A percentile compares a stretch with the other conserved stretches of the same genome.
phyloP scores from a whole-genome alignment of 2,888 invertebrate genomes.

The Diadegma fenestrale region DNA sequence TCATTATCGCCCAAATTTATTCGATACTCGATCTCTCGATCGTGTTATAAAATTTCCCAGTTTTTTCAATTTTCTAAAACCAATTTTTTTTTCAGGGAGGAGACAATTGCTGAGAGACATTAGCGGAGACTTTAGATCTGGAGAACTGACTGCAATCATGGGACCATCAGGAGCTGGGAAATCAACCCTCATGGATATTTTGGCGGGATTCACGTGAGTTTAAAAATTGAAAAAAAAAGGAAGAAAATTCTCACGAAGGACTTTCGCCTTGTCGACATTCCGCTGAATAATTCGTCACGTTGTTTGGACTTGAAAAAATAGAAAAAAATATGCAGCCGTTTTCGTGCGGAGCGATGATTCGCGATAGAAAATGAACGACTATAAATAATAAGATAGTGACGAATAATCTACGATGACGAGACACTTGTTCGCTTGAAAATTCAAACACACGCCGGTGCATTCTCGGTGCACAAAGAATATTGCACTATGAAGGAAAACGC shows the following conservation, averaged over 20 bases:
- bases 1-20: neutral
- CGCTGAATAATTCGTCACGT: no score
- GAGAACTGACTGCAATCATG: constrained; percentile 93
- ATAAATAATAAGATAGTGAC: constrained; percentile 6
- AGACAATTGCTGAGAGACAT: constrained; percentile 83
- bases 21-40: neutral
- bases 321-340: no score
- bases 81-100: constrained; percentile 78
- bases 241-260: no score
- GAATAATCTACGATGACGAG: neutral
- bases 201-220: constrained; percentile 95
- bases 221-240: constrained; percentile 28
- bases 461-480: neutral
- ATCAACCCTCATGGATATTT: constrained; percentile 94
- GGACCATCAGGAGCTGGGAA: constrained; percentile 96
- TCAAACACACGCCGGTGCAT: constrained; percentile 7
- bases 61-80: neutral
- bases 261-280: no score
- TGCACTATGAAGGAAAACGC: constrained; percentile 23
- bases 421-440: neutral
- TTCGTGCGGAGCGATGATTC: no score
- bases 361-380: neutral
- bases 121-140: constrained; percentile 90
- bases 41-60: neutral
- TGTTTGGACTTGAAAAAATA: no score